phyloP scores from a whole-genome alignment of 2,113 vertebrate species.

The Gopherus evgoodei region DNA sequence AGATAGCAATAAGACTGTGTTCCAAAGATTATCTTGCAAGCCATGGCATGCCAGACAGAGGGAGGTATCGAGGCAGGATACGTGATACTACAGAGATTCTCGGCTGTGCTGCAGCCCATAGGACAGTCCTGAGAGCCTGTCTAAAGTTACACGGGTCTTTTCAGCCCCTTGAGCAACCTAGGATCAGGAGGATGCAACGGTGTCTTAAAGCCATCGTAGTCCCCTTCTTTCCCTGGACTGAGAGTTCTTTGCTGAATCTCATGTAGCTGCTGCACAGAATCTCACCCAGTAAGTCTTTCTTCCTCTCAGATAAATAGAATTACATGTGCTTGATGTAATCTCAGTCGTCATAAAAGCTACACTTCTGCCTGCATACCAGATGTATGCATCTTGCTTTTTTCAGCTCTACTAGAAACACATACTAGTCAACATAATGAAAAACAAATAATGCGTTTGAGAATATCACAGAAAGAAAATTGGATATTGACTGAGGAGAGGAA shows the following conservation, averaged over 20 bases:
- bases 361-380: background rate
- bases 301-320: background rate
- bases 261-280: background rate
- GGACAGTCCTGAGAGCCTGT: background rate
- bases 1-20: background rate
- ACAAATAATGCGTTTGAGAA: constrained; percentile 20
- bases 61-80: too few species aligned
- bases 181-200: background rate
- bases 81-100: background rate
- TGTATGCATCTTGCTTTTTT: constrained; percentile 9
- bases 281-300: background rate
- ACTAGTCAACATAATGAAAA: background rate
- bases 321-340: background rate
- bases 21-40: background rate
- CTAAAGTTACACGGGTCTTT: too few species aligned
- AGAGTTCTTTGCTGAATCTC: background rate
- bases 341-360: background rate
- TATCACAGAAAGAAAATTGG: constrained; percentile 63
- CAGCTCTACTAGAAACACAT: constrained; percentile 7
- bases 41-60: background rate
- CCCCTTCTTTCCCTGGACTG: background rate
- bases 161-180: background rate
- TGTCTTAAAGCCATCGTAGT: background rate
- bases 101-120: background rate
- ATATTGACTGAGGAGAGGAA: constrained; percentile 59